Conservation (phyloP, 2,888 invertebrate species). For the Lepetodrilus schrolli region DNA sequence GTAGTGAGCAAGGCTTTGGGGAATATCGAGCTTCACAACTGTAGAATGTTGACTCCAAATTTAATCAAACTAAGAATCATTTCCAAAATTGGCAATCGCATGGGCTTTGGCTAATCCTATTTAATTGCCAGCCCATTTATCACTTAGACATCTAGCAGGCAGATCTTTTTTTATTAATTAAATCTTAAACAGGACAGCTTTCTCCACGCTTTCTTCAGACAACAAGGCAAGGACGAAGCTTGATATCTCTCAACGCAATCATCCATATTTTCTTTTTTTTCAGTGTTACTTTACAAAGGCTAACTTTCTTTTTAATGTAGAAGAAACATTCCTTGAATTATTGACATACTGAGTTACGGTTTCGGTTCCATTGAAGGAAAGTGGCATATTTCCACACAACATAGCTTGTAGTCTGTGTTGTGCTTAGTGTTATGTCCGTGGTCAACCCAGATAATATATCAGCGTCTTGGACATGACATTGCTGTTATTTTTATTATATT, state of each 20-base stretch:
- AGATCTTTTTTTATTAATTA: conserved; percentile 4
- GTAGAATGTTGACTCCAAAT: conserved; percentile 14
- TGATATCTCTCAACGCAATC: too few relatives aligned
- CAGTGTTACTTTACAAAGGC: not conserved
- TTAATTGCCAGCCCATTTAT: conserved; percentile 13
- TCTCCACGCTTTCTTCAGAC: too few relatives aligned
- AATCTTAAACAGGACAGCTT: not conserved
- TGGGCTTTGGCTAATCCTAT: conserved; percentile 19
- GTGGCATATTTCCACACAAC: too few relatives aligned
- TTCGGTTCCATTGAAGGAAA: too few relatives aligned
- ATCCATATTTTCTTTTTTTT: not conserved
- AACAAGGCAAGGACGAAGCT: too few relatives aligned
- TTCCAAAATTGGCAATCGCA: conserved; percentile 10
- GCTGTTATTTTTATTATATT: too few relatives aligned
- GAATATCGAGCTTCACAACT: not conserved
- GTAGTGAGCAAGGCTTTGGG: too few relatives aligned
- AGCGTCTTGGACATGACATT: too few relatives aligned
- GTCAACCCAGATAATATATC: too few relatives aligned
- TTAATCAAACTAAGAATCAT: not conserved
- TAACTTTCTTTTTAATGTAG: not conserved
- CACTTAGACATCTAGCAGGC: not conserved
- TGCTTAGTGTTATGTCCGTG: too few relatives aligned
- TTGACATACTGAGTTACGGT: too few relatives aligned
- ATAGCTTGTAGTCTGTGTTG: too few relatives aligned
- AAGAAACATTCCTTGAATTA: not conserved